Percentiles rank a stretch among this genome's conserved stretches.
These are phyloP conservation scores for Mohoua ochrocephala DNA, from an alignment of 2,113 vertebrate genomes.

Conservation along the genomic window DNA sequence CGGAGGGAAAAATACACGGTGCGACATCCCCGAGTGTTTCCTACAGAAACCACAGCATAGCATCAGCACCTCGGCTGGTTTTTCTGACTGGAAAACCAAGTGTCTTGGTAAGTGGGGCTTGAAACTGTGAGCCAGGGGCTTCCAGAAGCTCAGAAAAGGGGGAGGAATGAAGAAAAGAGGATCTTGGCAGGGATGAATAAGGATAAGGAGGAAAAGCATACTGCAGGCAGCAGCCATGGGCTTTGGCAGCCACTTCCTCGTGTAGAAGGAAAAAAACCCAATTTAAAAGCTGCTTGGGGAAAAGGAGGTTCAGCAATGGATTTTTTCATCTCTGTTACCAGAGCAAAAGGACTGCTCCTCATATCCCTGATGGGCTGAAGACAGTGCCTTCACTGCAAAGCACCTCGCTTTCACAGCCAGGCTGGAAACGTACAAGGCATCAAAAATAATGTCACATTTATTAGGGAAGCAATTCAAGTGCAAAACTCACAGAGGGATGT, in stretches of 20 bases:
- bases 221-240: slow-evolving; percentile 18
- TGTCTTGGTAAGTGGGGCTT: not conserved
- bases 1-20: not conserved
- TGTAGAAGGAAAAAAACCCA: not conserved
- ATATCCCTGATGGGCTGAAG: not conserved
- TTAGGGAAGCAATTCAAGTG: slow-evolving; percentile 27
- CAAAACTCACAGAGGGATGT: not conserved
- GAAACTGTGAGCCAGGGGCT: not conserved
- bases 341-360: not conserved
- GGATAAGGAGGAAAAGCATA: slow-evolving; percentile 31
- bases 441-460: slow-evolving; percentile 29
- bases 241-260: slow-evolving; percentile 32
- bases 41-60: not conserved
- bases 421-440: not conserved
- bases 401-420: not conserved
- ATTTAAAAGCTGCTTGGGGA: slow-evolving; percentile 42
- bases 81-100: not conserved
- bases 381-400: not conserved
- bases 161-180: slow-evolving; percentile 11
- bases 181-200: slow-evolving; percentile 30
- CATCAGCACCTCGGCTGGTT: not conserved
- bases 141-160: slow-evolving; percentile 24
- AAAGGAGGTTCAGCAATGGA: slow-evolving; percentile 2
- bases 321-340: slow-evolving; percentile 19
- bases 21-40: not conserved